Conservation (phyloP, 2,797 vertebrate genomes). For the Salmo trutta region DNA sequence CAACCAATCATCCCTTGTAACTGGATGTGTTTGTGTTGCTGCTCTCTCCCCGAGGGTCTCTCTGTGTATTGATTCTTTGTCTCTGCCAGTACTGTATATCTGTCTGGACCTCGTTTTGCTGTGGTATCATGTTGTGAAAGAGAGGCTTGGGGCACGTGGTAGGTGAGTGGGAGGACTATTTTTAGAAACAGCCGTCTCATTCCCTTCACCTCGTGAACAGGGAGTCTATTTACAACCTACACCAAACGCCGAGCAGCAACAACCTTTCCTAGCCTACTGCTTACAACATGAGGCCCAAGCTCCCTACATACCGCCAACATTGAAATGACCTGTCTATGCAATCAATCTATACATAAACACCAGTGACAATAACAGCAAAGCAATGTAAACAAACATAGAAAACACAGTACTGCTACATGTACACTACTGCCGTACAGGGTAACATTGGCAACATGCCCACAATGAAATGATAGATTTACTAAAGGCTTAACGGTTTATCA, state of each 20-base stretch:
- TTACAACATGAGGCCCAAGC: background rate
- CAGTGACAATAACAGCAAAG: background rate
- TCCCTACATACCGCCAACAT: slow-evolving; percentile 11
- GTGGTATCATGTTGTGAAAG: slow-evolving; percentile 18
- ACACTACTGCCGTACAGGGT: background rate
- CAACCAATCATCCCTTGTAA: background rate
- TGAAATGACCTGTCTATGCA: slow-evolving; percentile 2
- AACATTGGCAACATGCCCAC: background rate
- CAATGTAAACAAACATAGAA: background rate
- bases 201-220: slow-evolving; percentile 47
- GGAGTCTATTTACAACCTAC: slow-evolving; percentile 60
- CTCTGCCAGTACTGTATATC: slow-evolving; percentile 29
- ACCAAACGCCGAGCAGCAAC: slow-evolving; percentile 37
- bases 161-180: slow-evolving; percentile 70
- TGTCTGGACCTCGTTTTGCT: slow-evolving; percentile 17
- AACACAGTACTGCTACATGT: background rate
- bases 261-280: slow-evolving; percentile 28
- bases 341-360: background rate
- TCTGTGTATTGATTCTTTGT: slow-evolving; percentile 28
- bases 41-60: background rate
- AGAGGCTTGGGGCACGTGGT: slow-evolving; percentile 36
- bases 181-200: slow-evolving; percentile 83
- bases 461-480: background rate
- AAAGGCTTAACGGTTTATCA: background rate
- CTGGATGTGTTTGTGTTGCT: slow-evolving; percentile 11